Evolutionary conservation across 2,797 vertebrate genomes (phyloP), one percentile per base, ranked within the genome.

Genomic region (Pogoniulus pusillus): DNA sequence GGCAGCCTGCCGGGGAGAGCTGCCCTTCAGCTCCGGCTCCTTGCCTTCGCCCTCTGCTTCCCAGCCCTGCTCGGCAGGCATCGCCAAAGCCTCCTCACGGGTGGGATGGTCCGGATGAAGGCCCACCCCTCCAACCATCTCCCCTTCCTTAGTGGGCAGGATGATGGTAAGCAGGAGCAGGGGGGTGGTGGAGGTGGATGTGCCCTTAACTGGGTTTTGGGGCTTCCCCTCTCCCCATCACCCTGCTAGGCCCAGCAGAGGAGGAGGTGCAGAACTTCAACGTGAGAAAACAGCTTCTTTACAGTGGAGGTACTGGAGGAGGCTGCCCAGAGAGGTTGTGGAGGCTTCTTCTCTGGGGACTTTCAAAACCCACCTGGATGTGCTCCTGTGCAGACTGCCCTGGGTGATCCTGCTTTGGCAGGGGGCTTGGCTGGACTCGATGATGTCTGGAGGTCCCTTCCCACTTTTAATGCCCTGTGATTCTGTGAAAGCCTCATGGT

Each of bases 81-180:
- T 24, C 34, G 3, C 39, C 59, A 24, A 10, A 47, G 5, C 4
- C 17, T 3, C n/a, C 58, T 53, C 0, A 3, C 23, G 3, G 1
- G 2, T n/a, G 69, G 60, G 37, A 53, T 32, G 51, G 32, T 45
- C 65, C 32, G 3, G 22, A 8, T 17, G 20, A 4, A 17, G 6
- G 4, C 62, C 57, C 69, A 6, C 43, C 60, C 3, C 3, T 37
- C 59, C 51, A 39, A 39, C 2, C 30, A 32, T 27, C 45, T 79
- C n/a, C 30, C 43, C 30, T 68, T 34, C 41, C 10, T 27, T 9
- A 1, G 5, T 9, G 47, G n/a, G 27, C 18, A 47, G n/a, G 34
- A 18, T 14, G 30, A 18, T 19, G 23, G 53, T 26, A 49, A 58
- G 51, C 8, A n/a, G 60, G 58, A 43, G 47, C 20, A 16, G 47